Evolutionary conservation across 1,140 invertebrate species (phyloP).

Genomic region (Penaeus indicus): DNA sequence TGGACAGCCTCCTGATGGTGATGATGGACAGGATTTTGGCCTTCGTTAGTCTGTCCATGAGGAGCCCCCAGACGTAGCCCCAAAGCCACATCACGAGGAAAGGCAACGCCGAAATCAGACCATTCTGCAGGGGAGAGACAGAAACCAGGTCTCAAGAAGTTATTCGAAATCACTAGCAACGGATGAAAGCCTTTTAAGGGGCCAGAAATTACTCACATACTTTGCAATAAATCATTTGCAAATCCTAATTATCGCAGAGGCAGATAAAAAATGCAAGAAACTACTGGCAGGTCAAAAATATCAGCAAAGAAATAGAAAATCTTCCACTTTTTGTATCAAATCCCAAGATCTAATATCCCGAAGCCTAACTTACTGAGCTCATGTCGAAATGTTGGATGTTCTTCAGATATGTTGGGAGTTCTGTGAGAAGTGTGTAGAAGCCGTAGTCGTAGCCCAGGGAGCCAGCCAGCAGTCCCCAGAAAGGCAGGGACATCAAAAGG

Average conservation of each 20-base stretch:
- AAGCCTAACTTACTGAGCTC: conserved; percentile 17
- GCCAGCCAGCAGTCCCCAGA: conserved; percentile 46
- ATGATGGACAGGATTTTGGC: conserved; percentile 20
- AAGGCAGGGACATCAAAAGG: conserved; percentile 32
- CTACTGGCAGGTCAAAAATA: too few relatives aligned
- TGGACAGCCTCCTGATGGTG: conserved; percentile 40
- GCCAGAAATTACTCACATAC: too few relatives aligned
- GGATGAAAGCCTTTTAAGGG: too few relatives aligned
- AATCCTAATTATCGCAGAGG: too few relatives aligned
- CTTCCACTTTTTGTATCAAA: background rate
- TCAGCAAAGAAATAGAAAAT: too few relatives aligned
- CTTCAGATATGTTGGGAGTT: conserved; percentile 58
- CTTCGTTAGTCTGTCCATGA: conserved; percentile 49
- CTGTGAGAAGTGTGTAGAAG: conserved; percentile 54
- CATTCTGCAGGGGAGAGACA: conserved; percentile 35
- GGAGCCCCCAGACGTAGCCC: conserved; percentile 52
- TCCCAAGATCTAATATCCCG: background rate
- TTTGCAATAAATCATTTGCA: too few relatives aligned
- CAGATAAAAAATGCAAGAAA: too few relatives aligned
- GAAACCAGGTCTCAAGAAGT: too few relatives aligned
- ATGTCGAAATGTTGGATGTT: conserved; percentile 59
- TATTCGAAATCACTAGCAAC: too few relatives aligned
- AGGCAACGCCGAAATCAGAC: conserved; percentile 44
- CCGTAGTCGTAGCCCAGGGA: conserved; percentile 52
- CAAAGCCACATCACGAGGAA: conserved; percentile 61